Conservation (phyloP, 2,797 vertebrate species). For the Cichlasoma orientale region DNA sequence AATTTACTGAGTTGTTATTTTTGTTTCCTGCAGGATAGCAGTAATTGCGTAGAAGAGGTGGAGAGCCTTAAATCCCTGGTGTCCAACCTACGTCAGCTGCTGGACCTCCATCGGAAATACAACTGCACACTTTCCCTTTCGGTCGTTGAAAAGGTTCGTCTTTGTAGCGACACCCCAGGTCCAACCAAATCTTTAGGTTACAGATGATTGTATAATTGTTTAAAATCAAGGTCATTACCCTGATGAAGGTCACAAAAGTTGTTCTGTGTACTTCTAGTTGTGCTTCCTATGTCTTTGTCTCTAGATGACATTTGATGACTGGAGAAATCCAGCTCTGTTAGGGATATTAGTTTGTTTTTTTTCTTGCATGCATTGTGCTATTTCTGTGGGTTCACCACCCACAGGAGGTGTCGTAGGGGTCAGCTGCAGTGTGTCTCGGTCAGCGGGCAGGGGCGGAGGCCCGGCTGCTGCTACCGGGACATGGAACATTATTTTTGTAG, state of each 20-base stretch:
- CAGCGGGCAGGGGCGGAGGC: too few relatives aligned
- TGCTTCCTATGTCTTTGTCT: neutral
- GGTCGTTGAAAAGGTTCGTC: constrained; percentile 90
- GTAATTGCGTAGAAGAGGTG: constrained; percentile 82
- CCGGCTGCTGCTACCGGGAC: too few relatives aligned
- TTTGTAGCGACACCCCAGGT: neutral
- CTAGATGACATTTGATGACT: neutral
- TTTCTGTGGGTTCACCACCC: neutral
- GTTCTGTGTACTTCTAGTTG: too few relatives aligned
- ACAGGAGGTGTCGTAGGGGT: too few relatives aligned
- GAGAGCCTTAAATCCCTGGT: constrained; percentile 85
- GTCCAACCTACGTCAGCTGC: constrained; percentile 83
- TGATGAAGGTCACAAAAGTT: neutral
- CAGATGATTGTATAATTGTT: neutral
- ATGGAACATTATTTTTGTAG: neutral
- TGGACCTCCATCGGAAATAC: constrained; percentile 89
- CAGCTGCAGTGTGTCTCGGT: too few relatives aligned
- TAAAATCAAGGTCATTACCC: neutral
- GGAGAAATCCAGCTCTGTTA: neutral
- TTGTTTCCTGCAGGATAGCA: constrained; percentile 79
- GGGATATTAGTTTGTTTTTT: neutral
- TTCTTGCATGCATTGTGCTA: neutral
- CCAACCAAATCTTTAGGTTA: neutral
- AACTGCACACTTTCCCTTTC: constrained; percentile 90
- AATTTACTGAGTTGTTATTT: neutral